Base-by-base conservation (phyloP, 2,888 invertebrate species). In the Agonopterix alstromeriana region DNA sequence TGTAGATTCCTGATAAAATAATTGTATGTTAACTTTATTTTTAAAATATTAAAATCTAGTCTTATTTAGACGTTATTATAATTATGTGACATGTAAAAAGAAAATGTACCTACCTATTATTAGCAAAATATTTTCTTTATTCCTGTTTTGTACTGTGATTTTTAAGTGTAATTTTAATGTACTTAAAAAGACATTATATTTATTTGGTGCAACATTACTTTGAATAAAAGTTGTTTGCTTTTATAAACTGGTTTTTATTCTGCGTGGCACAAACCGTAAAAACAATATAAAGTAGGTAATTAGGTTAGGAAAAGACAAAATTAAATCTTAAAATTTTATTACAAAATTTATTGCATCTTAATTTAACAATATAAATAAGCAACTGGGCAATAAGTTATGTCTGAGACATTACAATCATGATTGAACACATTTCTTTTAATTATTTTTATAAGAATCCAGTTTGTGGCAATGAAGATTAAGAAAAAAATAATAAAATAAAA, bases 261-360 rank as follows among this genome's bases (percentile, higher is more conserved):
- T 47, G 27, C 27, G 27, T 7, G 27, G 5, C 27, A 27, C 27
- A 27, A 27, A 27, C 27, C 27, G 27, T 27, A 7, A 7, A 17
- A 27, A 27, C 27, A 27, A 27, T 5, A 27, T 27, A 27, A 27
- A 3, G 5, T 27, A 27, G 5, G 27, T 27, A 27, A 3, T 5
- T 5, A 27, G 27, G 7, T 27, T 3, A 27, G 27, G 27, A 27
- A 27, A 27, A 27, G 3, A 7, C 5, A 27, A 27, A 11, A 48
- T 11, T 44, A 14, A 46, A 42, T 48, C 54, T 47, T 49, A 54
- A 58, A 46, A 51, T 55, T 67, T 61, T 62, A 53, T 56, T 67
- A 61, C 48, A 63, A 70, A 70, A 63, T 54, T 63, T 63, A 68
- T 66, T 70, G 65, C 64, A 62, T 63, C 49, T 50, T 55, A 57